phyloP scores from a whole-genome alignment of 2,888 invertebrate genomes.

The Leucoma salicis region DNA sequence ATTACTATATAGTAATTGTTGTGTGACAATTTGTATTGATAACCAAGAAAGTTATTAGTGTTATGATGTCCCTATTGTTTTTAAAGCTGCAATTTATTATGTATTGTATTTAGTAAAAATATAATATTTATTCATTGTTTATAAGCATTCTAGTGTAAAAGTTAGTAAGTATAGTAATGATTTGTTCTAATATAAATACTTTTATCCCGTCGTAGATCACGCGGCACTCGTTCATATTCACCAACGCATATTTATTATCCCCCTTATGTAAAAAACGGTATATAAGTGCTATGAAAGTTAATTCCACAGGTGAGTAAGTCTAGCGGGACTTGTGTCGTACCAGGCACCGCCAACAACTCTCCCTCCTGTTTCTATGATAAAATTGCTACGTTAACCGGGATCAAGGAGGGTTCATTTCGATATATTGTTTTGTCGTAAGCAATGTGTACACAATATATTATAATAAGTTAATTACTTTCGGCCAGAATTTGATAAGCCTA shows the following conservation, averaged over 20 bases:
- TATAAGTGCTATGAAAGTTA: slow-evolving; percentile 24
- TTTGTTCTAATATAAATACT: not conserved
- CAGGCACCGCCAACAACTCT: slow-evolving; percentile 55
- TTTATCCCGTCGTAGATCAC: slow-evolving; percentile 4
- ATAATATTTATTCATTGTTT: not conserved
- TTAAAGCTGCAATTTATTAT: not conserved
- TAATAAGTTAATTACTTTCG: no score
- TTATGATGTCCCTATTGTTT: no score
- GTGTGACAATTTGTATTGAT: no score
- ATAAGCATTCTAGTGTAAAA: not conserved
- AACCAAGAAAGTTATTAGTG: no score
- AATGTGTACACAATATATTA: slow-evolving; percentile 31
- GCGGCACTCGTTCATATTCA: no score
- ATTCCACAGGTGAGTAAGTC: slow-evolving; percentile 41
- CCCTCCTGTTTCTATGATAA: slow-evolving; percentile 60
- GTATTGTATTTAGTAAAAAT: not conserved
- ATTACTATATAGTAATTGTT: slow-evolving; percentile 29
- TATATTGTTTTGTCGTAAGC: slow-evolving; percentile 30
- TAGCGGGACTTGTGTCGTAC: slow-evolving; percentile 54
- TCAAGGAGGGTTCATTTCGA: slow-evolving; percentile 50
- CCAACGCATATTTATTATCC: slow-evolving; percentile 9
- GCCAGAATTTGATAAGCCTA: slow-evolving; percentile 48
- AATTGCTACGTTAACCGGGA: slow-evolving; percentile 59
- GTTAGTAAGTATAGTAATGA: not conserved
- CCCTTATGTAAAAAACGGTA: slow-evolving; percentile 23